Evolutionary conservation across 2,797 vertebrate genomes (phyloP), one percentile per base, ranked within the genome.

Genomic region (Hyperoplus immaculatus): DNA sequence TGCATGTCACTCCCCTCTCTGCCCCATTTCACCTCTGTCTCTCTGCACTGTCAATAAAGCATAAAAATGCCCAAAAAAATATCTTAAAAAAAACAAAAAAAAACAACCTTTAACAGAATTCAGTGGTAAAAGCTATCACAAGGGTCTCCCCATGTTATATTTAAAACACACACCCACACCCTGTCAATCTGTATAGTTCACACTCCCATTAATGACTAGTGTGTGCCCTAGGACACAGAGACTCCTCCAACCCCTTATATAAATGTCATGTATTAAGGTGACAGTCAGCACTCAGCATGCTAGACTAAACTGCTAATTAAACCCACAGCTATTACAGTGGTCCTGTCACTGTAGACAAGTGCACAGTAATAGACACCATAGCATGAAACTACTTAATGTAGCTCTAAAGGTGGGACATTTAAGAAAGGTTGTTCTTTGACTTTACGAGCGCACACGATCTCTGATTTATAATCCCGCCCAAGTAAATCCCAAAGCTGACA

Each of bases 271-370:
- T 82, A 58, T 85, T 75, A 65, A 75, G 57, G 74, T 75, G 86
- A 80, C 90, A 88, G 85, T 67, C 75, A 51, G 50, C 29, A 3
- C 72, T 81, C 89, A 81, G 76, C 69, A 1, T 63, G 81, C 56
- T 49, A 69, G 41, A 84, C 70, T 70, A 75, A 82, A 77, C 80
- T 75, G 66, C 80, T 88, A 77, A 86, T 92, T 91, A 89, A 83
- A 84, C 57, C 61, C 69, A 41, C 72, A 69, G 70, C 68, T 75
- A 11, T 76, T 71, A 62, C 75, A 71, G 58, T 5, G n/a, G 62
- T 50, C 36, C 59, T 49, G 70, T 81, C 70, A 49, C 62, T 69
- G 69, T 14, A 63, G 39, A 68, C 46, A 47, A 9, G 70, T 18
- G 59, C 59, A 54, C 59, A 11, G 43, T 47, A 67, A 71, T 1